phyloP scores from a whole-genome alignment of 2,797 vertebrate genomes.

The Tympanoctomys barrerae region DNA sequence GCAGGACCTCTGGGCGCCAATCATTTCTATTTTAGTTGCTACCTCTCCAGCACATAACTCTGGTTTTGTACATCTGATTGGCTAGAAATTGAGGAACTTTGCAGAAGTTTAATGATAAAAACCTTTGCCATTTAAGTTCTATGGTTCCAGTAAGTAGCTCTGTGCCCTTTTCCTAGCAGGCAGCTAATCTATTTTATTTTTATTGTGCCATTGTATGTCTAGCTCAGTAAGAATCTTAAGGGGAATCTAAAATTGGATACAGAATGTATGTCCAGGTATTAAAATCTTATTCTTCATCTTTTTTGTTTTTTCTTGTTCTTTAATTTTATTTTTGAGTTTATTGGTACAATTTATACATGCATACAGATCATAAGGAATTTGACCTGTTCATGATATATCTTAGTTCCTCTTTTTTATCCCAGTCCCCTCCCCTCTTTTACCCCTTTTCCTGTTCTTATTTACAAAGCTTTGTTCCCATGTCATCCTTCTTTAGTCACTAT shows the following conservation, averaged over 20 bases:
- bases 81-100: not conserved
- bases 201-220: not conserved
- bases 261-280: not conserved
- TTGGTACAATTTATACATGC: not conserved
- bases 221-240: not conserved
- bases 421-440: not conserved
- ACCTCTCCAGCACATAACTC: not conserved
- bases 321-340: not conserved
- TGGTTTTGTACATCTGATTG: not conserved
- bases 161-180: not conserved
- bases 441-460: not conserved
- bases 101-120: not conserved
- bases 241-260: not conserved
- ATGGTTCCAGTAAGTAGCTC: not conserved
- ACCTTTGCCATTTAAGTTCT: not conserved
- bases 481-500: not conserved
- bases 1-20: not conserved
- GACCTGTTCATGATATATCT: not conserved
- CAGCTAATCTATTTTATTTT: not conserved
- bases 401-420: not conserved
- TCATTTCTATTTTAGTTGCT: not conserved
- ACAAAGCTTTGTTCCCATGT: not conserved
- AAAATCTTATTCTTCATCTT: not conserved
- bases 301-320: not conserved
- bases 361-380: not conserved